Evolutionary conservation across 2,797 vertebrate genomes (phyloP).

Genomic region (Peromyscus aztecus): DNA sequence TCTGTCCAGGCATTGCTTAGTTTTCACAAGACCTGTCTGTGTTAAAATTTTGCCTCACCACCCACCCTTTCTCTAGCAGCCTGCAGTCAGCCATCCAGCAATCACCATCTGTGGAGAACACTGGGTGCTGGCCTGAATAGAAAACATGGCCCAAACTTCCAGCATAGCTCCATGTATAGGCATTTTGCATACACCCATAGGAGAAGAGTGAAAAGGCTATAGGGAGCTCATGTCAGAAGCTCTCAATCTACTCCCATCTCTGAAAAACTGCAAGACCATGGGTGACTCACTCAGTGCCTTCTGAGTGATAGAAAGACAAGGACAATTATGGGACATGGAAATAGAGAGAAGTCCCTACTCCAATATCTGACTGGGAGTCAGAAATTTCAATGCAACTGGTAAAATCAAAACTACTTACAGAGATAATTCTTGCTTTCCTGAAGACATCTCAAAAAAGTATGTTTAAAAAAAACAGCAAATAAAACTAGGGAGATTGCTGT

Average conservation of each 20-base stretch:
- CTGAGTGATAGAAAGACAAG: not conserved
- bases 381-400: not conserved
- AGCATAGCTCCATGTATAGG: not conserved
- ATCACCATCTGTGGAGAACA: not conserved
- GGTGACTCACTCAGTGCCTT: not conserved
- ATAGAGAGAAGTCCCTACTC: not conserved
- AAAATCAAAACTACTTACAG: not conserved
- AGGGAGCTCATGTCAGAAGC: accelerated
- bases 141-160: not conserved
- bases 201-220: not conserved
- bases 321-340: not conserved
- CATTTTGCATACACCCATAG: not conserved
- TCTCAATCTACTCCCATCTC: not conserved
- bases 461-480: not conserved
- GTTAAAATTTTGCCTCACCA: not conserved
- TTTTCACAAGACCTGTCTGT: constrained; percentile 1
- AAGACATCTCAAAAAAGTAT: not conserved
- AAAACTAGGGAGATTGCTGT: not conserved
- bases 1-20: not conserved
- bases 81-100: not conserved
- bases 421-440: not conserved
- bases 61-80: constrained; percentile 35
- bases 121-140: accelerated
- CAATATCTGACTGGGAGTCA: not conserved
- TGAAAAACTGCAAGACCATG: not conserved